phyloP scores from a whole-genome alignment of 2,888 invertebrate genomes.

The Mellilla xanthometata region DNA sequence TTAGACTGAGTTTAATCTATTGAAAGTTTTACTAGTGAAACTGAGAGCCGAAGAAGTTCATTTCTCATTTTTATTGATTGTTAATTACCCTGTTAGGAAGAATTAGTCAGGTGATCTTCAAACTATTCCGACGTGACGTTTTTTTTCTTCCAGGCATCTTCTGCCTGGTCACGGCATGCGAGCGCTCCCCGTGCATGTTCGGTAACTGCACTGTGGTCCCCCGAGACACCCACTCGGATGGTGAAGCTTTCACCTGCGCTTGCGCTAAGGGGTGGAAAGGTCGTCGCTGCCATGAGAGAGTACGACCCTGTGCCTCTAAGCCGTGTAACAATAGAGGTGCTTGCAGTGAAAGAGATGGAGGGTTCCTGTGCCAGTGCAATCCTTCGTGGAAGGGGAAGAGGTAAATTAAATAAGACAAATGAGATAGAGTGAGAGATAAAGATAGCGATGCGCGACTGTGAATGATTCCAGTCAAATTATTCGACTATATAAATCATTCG shows the following conservation, averaged over 20 bases:
- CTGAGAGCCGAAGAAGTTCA: no score
- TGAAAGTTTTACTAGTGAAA: no score
- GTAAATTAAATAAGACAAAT: conserved; percentile 33
- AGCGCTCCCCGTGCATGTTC: conserved; percentile 86
- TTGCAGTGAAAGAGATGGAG: conserved; percentile 86
- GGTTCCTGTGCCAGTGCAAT: conserved; percentile 88
- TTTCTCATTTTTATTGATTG: no score
- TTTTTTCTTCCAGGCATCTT: conserved; percentile 85
- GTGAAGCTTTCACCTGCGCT: conserved; percentile 80
- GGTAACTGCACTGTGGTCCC: conserved; percentile 83
- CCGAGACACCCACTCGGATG: conserved; percentile 30
- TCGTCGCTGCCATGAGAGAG: conserved; percentile 85
- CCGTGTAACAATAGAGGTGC: conserved; percentile 90
- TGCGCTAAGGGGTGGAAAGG: conserved; percentile 88
- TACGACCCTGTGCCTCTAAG: conserved; percentile 86
- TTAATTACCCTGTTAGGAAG: no score
- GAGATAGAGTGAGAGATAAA: no score
- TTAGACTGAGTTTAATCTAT: no score
- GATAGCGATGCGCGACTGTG: no score
- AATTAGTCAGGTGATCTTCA: no score
- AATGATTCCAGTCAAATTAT: no score
- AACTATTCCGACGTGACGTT: no score
- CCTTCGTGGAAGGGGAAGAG: conserved; percentile 87
- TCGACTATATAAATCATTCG: no score
- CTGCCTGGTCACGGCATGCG: conserved; percentile 89